A percentile compares a stretch with the other conserved stretches of the same genome.
Evolutionary conservation across 2,888 invertebrate species (phyloP).

Genomic region (Podotricha telesiphe): DNA sequence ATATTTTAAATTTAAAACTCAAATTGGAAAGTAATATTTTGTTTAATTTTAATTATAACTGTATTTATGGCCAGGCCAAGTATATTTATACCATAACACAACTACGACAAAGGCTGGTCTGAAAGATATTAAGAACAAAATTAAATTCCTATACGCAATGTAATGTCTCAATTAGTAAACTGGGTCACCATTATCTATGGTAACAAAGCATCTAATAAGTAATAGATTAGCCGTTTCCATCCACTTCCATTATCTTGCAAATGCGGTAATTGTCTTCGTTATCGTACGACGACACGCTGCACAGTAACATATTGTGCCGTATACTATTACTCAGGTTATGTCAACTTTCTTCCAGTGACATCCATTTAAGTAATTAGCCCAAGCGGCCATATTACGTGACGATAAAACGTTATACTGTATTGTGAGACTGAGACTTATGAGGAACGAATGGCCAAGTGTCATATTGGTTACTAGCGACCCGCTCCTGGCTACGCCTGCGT

Average conservation of each 20-base stretch:
- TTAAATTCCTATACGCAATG: constrained; percentile 20
- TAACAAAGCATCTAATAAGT: constrained; percentile 44
- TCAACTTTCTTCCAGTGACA: constrained; percentile 40
- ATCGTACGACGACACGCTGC: constrained; percentile 58
- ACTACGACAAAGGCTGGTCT: neutral
- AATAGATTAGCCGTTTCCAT: constrained; percentile 56
- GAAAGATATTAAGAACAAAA: neutral
- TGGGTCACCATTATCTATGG: constrained; percentile 54
- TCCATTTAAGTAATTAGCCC: constrained; percentile 38
- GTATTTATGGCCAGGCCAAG: no score
- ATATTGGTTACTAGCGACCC: no score
- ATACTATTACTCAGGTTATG: constrained; percentile 41
- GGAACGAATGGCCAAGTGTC: neutral
- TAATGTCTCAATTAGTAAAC: constrained; percentile 52
- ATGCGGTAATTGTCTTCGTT: constrained; percentile 58
- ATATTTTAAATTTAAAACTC: no score
- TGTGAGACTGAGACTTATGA: no score
- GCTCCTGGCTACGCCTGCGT: no score
- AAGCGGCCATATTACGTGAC: constrained; percentile 2
- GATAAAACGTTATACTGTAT: neutral
- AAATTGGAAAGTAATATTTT: no score
- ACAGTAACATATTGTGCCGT: constrained; percentile 38
- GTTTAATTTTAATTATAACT: no score
- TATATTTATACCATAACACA: neutral
- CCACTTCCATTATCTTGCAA: constrained; percentile 60